Percentiles rank a stretch among this genome's conserved stretches.
phyloP scores from a whole-genome alignment of 2,797 vertebrate species.

The Crocodylus rhombifer region DNA sequence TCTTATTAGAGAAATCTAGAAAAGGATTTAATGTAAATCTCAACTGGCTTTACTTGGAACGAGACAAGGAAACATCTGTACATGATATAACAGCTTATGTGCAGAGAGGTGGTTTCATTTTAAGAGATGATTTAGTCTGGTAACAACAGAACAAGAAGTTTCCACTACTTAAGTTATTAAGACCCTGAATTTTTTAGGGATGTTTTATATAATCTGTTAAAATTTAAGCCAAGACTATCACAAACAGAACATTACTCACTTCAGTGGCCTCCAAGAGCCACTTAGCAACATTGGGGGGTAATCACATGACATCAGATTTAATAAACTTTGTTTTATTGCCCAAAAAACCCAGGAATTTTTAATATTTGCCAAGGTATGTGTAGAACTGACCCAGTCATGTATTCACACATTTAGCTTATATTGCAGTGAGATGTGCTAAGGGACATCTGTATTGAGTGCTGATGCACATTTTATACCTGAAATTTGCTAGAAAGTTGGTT shows the following conservation, averaged over 20 bases:
- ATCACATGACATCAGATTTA: neutral
- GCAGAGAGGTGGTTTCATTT: constrained; percentile 1
- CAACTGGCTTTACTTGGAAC: constrained; percentile 25
- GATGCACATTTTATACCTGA: neutral
- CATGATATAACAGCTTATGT: constrained; percentile 27
- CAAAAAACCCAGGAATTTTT: neutral
- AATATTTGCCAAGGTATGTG: neutral
- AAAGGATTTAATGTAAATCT: constrained; percentile 4
- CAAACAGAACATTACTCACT: neutral
- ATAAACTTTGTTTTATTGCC: neutral
- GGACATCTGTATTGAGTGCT: neutral
- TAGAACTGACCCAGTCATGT: neutral
- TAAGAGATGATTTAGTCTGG: neutral
- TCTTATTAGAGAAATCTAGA: neutral
- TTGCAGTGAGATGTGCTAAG: neutral
- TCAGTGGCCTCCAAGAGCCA: neutral
- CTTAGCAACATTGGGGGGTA: neutral
- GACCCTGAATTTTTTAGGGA: neutral
- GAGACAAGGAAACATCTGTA: constrained; percentile 54
- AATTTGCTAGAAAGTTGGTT: neutral
- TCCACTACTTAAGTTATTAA: constrained; percentile 1
- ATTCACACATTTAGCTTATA: accelerated
- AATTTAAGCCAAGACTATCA: constrained; percentile 14
- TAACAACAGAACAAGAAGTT: constrained; percentile 10
- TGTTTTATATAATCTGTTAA: constrained; percentile 11